A percentile compares a stretch with the other conserved stretches of the same genome.
These are phyloP conservation scores for Clarias fuscus DNA, from an alignment of 2,797 vertebrate genomes.

Conservation along the genomic window DNA sequence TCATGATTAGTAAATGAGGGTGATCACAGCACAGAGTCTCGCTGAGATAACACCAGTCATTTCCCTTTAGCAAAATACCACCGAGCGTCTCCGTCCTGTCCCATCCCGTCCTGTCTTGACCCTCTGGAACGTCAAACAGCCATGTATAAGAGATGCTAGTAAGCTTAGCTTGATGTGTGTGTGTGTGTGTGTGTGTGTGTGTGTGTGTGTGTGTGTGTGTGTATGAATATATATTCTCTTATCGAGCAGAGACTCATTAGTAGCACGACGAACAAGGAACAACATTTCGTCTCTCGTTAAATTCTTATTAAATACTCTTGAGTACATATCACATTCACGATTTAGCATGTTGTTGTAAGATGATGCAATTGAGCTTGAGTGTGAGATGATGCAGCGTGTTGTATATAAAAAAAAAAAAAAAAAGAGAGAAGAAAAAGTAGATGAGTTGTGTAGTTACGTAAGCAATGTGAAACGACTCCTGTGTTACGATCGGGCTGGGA, in stretches of 20 bases:
- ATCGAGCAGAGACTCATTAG: too few relatives aligned
- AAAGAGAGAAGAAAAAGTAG: not conserved
- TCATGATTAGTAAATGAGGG: constrained; percentile 54
- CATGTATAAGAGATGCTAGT: not conserved
- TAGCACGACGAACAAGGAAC: too few relatives aligned
- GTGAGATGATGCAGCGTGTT: not conserved
- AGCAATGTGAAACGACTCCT: not conserved
- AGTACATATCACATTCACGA: too few relatives aligned
- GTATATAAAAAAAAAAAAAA: too few relatives aligned
- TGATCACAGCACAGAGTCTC: constrained; percentile 43
- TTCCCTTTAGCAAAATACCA: constrained; percentile 29
- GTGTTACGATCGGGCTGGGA: not conserved
- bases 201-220: too few relatives aligned
- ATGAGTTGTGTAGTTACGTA: not conserved
- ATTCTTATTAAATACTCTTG: too few relatives aligned
- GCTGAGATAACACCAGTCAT: constrained; percentile 47
- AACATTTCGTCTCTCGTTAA: too few relatives aligned
- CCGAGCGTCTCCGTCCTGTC: not conserved
- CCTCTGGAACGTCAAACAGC: not conserved
- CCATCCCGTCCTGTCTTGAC: not conserved
- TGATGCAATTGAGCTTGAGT: not conserved
- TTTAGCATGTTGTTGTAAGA: too few relatives aligned
- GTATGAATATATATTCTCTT: too few relatives aligned
- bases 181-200: too few relatives aligned
- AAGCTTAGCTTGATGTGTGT: not conserved